Evolutionary conservation across 2,113 vertebrate genomes (phyloP), one percentile per base, ranked within the genome.

Genomic region (Rana temporaria): DNA sequence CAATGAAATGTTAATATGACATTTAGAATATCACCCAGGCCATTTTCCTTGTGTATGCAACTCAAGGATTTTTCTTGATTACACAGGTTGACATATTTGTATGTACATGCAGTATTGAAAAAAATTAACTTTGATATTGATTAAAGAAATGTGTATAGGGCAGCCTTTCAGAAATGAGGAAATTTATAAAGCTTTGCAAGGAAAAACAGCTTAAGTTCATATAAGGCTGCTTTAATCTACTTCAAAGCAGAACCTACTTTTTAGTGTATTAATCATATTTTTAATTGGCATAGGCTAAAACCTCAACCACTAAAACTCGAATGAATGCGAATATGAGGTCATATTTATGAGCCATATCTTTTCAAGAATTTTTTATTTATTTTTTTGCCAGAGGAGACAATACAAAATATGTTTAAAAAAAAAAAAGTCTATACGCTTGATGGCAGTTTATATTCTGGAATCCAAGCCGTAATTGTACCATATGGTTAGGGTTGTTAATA

Each of bases 221-320:
- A 18, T 52, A 14, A 18, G 34, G 17, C 24, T 38, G 15, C 20
- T 77, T 63, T 76, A 48, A 52, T 77, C 74, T 52, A 38, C 57
- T 19, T 77, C 74, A 77, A 77, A 63, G 74, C 22, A 24, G 20
- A 32, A 64, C 14, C 19, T 4, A 3, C 55, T 77, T 42, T 32
- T 20, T 52, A 48, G 20, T 17, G 42, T 32, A 16, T 17, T 22
- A 24, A 62, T 22, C 53, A 26, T 30, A 17, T 64, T 38, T 77
- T 64, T 64, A 77, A 52, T 77, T 64, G 20, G 74, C 15, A 20
- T 18, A 34, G 20, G 17, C 7, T 70, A 15, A 70, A 53, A 52
- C n/a, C 20, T 0, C 19, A 70, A 30, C 42, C 20, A 52, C 19
- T 22, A 20, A 70, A 48, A 16, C n/a, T 0, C 6, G 53, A 20